Percentiles rank a stretch among this genome's conserved stretches.
Conservation (phyloP, 2,113 vertebrate species). For the Eulemur macaco region DNA sequence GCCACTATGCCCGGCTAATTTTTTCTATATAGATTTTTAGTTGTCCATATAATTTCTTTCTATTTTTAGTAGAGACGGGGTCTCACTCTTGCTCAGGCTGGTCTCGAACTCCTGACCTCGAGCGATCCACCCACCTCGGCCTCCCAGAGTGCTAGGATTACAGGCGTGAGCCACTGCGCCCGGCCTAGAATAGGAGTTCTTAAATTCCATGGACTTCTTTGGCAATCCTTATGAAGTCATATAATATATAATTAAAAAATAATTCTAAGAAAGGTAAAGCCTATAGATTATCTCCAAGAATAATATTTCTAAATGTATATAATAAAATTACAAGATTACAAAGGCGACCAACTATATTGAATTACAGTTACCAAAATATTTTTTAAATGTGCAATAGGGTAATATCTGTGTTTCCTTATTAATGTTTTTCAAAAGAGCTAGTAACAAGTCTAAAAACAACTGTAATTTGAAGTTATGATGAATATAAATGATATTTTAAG, state of each 20-base stretch:
- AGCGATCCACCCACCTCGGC: no score
- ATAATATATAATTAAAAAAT: not conserved
- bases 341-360: slow-evolving; percentile 19
- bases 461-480: slow-evolving; percentile 30
- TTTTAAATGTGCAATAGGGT: not conserved
- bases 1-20: no score
- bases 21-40: no score
- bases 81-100: no score
- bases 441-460: slow-evolving; percentile 46
- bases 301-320: not conserved
- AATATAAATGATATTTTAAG: slow-evolving; percentile 46
- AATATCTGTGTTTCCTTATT: slow-evolving; percentile 46
- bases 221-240: not conserved
- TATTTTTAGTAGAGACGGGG: no score
- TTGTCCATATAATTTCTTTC: no score
- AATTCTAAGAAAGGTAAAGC: not conserved
- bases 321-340: slow-evolving; percentile 24
- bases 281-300: not conserved
- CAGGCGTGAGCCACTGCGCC: no score
- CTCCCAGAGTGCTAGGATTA: no score
- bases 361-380: slow-evolving; percentile 51
- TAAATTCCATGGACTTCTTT: not conserved
- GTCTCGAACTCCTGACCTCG: no score
- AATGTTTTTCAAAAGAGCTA: slow-evolving; percentile 33
- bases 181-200: not conserved